Percentiles rank a stretch among this genome's conserved stretches.
These are phyloP conservation scores for Armadillidium nasatum DNA, from an alignment of 1,140 invertebrate species.

Conservation along the genomic window DNA sequence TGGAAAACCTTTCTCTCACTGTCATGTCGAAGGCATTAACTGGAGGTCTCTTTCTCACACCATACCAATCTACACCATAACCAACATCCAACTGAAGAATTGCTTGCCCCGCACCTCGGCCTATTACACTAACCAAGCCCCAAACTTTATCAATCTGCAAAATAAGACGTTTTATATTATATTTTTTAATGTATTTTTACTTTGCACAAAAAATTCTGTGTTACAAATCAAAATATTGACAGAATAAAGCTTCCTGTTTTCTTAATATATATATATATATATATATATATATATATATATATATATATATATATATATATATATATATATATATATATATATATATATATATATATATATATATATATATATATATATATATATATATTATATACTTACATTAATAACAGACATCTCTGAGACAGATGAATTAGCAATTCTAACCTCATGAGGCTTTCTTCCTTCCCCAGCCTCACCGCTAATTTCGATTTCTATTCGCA, in stretches of 20 bases:
- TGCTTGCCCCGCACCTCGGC: conserved; percentile 57
- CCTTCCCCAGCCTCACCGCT: conserved; percentile 34
- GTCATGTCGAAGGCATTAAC: conserved; percentile 53
- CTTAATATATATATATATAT: conserved; percentile 46
- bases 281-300: conserved; percentile 49
- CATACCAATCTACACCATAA: conserved; percentile 58
- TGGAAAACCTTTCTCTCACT: conserved; percentile 51
- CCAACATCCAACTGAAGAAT: conserved; percentile 57
- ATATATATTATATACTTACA: conserved; percentile 24
- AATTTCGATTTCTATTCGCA: conserved; percentile 49
- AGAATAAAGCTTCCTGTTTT: too few relatives aligned
- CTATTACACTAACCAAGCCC: conserved; percentile 56
- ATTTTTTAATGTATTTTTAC: background rate
- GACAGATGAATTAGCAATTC: conserved; percentile 28
- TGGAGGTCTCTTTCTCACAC: conserved; percentile 52
- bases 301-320: background rate
- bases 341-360: background rate
- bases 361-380: too few relatives aligned
- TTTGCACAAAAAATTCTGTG: background rate
- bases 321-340: conserved; percentile 48
- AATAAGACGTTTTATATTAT: background rate
- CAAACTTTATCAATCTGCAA: conserved; percentile 49
- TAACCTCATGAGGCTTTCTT: background rate
- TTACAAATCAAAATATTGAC: background rate
- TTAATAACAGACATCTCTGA: conserved; percentile 34